Evolutionary conservation across 1,140 invertebrate genomes (phyloP).

Genomic region (Eurosta solidaginis): DNA sequence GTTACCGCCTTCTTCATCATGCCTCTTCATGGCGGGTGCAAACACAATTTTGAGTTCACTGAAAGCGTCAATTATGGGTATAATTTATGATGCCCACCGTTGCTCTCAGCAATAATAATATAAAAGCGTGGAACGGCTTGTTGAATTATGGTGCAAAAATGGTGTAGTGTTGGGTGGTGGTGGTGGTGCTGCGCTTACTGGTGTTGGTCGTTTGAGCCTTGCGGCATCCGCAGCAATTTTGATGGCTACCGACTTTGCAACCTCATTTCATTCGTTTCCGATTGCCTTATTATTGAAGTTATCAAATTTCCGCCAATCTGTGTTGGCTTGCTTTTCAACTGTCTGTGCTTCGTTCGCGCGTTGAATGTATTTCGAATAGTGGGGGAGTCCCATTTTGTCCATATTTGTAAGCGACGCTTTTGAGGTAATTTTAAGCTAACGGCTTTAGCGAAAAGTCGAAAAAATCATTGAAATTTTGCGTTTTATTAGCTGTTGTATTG

Average conservation of each 20-base stretch:
- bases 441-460: neutral
- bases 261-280: neutral
- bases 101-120: neutral
- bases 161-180: neutral
- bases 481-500: neutral
- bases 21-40: neutral
- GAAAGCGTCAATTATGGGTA: constrained; percentile 27
- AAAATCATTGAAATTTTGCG: neutral
- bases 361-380: neutral
- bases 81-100: constrained; percentile 28
- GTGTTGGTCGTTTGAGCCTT: neutral
- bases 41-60: neutral
- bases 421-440: neutral
- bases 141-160: too few species aligned
- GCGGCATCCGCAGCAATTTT: neutral
- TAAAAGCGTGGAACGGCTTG: too few species aligned
- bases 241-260: constrained; percentile 9
- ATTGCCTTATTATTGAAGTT: constrained; percentile 25
- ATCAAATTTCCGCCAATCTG: neutral
- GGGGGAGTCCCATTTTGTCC: constrained; percentile 11
- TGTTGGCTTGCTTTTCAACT: neutral
- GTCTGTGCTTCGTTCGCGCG: neutral
- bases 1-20: neutral
- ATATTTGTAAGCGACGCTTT: neutral
- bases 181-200: neutral